Evolutionary conservation across 2,797 vertebrate species (phyloP).

Genomic region (Discoglossus pictus): DNA sequence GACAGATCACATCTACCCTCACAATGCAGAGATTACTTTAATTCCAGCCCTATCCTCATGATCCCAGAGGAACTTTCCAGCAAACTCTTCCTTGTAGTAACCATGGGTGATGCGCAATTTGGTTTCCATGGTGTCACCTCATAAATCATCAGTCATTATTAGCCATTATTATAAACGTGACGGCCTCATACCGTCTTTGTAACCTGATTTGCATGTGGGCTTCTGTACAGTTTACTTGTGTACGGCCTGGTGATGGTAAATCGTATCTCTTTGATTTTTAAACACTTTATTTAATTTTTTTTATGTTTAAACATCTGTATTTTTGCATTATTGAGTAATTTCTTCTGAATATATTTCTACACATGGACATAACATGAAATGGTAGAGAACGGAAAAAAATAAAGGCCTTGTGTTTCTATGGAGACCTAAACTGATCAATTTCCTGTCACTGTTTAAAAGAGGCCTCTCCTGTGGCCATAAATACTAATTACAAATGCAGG

Average conservation of each 20-base stretch:
- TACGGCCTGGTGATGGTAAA: too few species aligned
- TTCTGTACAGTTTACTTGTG: conserved; percentile 56
- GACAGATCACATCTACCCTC: too few species aligned
- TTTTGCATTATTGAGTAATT: conserved; percentile 72
- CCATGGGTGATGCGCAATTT: conserved; percentile 62
- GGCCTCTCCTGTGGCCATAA: conserved; percentile 73
- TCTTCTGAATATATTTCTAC: conserved; percentile 73
- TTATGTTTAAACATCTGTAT: conserved; percentile 62
- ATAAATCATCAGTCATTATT: conserved; percentile 77
- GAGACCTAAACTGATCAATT: conserved; percentile 83
- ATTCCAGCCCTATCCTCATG: neutral
- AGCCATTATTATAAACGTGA: conserved; percentile 72
- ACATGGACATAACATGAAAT: conserved; percentile 54
- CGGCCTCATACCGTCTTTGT: conserved; percentile 65
- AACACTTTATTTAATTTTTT: conserved; percentile 64
- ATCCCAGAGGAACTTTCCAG: conserved; percentile 5
- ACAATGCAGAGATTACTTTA: too few species aligned
- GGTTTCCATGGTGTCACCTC: conserved; percentile 74
- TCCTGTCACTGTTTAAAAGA: conserved; percentile 77
- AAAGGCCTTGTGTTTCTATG: conserved; percentile 71
- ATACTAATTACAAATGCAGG: conserved; percentile 78
- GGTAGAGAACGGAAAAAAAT: conserved; percentile 52
- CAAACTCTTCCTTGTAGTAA: conserved; percentile 57
- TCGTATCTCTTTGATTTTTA: neutral
- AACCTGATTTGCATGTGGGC: conserved; percentile 72